phyloP scores from a whole-genome alignment of 2,888 invertebrate species.

The Acleris holmiana region DNA sequence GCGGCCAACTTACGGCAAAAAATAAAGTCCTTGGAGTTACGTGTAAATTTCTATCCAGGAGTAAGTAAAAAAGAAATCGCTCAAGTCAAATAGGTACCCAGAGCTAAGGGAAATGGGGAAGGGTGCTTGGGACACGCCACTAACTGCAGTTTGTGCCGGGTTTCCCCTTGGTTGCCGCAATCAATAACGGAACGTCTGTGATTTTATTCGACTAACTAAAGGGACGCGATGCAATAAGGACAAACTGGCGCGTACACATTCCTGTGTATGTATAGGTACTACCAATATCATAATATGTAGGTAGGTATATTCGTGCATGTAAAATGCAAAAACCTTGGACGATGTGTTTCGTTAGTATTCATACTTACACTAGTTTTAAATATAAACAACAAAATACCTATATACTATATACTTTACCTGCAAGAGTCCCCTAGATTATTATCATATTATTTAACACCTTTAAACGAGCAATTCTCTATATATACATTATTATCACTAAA shows the following conservation, averaged over 20 bases:
- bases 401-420: no score
- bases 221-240: conserved; percentile 16
- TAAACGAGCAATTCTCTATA: no score
- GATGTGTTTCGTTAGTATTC: no score
- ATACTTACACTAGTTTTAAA: no score
- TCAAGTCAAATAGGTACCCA: background rate
- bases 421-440: no score
- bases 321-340: background rate
- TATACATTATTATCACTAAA: no score
- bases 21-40: no score
- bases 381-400: no score
- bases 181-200: conserved; percentile 32
- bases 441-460: no score
- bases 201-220: conserved; percentile 19
- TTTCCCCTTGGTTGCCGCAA: conserved; percentile 20
- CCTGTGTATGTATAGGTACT: no score
- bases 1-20: no score
- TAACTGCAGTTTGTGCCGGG: conserved; percentile 13
- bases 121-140: conserved; percentile 6
- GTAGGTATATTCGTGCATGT: background rate
- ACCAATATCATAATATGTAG: no score
- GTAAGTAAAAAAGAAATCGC: conserved; percentile 4
- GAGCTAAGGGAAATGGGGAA: background rate
- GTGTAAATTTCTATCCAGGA: background rate
- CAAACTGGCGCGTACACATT: background rate